Evolutionary conservation across 2,113 vertebrate species (phyloP).

Genomic region (Pycnonotus jocosus): DNA sequence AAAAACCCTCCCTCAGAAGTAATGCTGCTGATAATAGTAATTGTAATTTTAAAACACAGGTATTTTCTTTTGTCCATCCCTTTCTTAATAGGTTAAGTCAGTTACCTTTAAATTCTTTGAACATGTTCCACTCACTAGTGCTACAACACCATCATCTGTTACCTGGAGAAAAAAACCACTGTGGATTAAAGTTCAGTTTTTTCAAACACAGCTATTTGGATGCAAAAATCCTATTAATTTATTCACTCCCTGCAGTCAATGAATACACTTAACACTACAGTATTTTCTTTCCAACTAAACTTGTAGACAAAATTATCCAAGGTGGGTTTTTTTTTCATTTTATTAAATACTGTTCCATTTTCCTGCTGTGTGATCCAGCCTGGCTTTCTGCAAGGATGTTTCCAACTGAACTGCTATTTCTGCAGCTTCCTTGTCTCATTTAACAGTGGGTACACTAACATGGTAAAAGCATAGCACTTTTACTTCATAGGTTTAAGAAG

Average conservation of each 20-base stretch:
- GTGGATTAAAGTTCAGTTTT: neutral
- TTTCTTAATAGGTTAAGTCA: neutral
- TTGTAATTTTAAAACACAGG: neutral
- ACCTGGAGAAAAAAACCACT: slow-evolving; percentile 62
- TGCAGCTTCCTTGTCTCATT: neutral
- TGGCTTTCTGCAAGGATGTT: neutral
- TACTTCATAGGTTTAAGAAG: neutral
- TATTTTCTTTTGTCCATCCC: neutral
- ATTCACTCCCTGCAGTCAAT: neutral
- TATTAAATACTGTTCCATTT: neutral
- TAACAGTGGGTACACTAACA: neutral
- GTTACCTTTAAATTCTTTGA: slow-evolving; percentile 82
- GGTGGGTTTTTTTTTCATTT: neutral
- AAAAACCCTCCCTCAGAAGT: neutral
- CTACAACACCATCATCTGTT: slow-evolving; percentile 80
- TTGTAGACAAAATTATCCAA: neutral
- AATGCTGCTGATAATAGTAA: neutral
- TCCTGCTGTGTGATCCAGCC: neutral
- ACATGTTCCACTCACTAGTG: slow-evolving; percentile 79
- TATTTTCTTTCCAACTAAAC: neutral
- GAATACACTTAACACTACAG: neutral
- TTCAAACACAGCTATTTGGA: neutral
- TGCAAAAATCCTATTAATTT: neutral
- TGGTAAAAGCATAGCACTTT: neutral
- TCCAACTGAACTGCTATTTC: neutral